These are phyloP conservation scores for Garra rufa DNA, from an alignment of 2,113 vertebrate species.

Conservation along the genomic window DNA sequence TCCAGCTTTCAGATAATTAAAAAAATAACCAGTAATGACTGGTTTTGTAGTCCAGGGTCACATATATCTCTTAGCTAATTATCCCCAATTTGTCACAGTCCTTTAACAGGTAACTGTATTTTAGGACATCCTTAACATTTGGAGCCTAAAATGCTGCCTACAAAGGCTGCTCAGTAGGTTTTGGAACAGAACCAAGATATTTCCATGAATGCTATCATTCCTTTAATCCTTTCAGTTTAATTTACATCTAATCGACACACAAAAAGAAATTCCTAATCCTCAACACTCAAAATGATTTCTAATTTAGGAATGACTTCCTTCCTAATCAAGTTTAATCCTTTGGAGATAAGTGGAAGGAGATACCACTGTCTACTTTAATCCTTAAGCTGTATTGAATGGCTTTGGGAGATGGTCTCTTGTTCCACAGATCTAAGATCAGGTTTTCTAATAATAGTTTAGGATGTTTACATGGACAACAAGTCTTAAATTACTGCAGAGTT, in stretches of 20 bases:
- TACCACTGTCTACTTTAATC: slow-evolving; percentile 43
- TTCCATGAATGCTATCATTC: not conserved
- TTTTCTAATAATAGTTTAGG: slow-evolving; percentile 34
- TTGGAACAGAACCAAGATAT: not conserved
- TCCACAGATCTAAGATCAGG: not conserved
- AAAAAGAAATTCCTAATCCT: not conserved
- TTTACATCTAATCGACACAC: not conserved
- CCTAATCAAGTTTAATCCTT: slow-evolving; percentile 40
- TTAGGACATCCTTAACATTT: not conserved
- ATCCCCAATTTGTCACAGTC: not conserved
- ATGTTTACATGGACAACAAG: slow-evolving; percentile 34
- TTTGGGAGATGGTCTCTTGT: not conserved
- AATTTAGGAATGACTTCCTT: slow-evolving; percentile 26
- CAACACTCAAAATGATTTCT: not conserved
- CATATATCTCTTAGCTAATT: not conserved
- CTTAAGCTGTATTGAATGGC: slow-evolving; percentile 39
- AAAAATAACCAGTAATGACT: no score
- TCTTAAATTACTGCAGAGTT: slow-evolving; percentile 39
- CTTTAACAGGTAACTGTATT: not conserved
- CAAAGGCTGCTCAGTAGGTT: not conserved
- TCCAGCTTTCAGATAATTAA: no score
- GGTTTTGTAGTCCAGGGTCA: no score
- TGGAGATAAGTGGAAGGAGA: slow-evolving; percentile 38
- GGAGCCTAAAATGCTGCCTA: not conserved
- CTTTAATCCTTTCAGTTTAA: not conserved